Percentiles rank a stretch among this genome's conserved stretches.
phyloP scores from a whole-genome alignment of 2,113 vertebrate species.

The Melanostigma gelatinosum region DNA sequence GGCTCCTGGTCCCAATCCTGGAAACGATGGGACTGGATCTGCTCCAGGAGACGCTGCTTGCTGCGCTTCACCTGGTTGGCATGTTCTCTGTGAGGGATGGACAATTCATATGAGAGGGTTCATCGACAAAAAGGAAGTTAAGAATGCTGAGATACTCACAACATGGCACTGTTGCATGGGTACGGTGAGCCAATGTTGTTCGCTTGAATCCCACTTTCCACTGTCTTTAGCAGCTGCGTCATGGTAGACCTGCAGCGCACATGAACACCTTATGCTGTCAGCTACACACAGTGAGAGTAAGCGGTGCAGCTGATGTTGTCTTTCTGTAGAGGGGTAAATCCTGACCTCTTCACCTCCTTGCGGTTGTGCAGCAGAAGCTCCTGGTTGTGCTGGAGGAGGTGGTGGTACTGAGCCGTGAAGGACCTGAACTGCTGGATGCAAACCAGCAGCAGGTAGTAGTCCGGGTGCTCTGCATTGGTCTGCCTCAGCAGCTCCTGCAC shows the following conservation, averaged over 20 bases:
- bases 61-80: constrained; percentile 86
- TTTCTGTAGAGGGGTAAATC: neutral
- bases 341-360: constrained; percentile 93
- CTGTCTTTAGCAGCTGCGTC: constrained; percentile 89
- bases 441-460: constrained; percentile 95
- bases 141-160: constrained; percentile 64
- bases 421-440: constrained; percentile 93
- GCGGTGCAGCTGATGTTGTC: neutral
- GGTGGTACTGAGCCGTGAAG: constrained; percentile 92
- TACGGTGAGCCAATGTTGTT: constrained; percentile 82
- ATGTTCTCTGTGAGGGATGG: constrained; percentile 81
- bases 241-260: constrained; percentile 85
- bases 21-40: constrained; percentile 85
- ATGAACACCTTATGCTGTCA: neutral
- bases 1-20: constrained; percentile 84
- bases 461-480: constrained; percentile 95
- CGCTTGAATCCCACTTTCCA: constrained; percentile 86
- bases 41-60: constrained; percentile 87
- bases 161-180: constrained; percentile 58
- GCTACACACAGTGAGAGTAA: neutral
- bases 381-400: constrained; percentile 95
- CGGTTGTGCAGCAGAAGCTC: constrained; percentile 92
- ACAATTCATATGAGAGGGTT: neutral
- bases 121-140: neutral
- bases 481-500: constrained; percentile 90